Base-by-base conservation (phyloP, 2,113 vertebrate genomes). In the Rissa tridactyla region DNA sequence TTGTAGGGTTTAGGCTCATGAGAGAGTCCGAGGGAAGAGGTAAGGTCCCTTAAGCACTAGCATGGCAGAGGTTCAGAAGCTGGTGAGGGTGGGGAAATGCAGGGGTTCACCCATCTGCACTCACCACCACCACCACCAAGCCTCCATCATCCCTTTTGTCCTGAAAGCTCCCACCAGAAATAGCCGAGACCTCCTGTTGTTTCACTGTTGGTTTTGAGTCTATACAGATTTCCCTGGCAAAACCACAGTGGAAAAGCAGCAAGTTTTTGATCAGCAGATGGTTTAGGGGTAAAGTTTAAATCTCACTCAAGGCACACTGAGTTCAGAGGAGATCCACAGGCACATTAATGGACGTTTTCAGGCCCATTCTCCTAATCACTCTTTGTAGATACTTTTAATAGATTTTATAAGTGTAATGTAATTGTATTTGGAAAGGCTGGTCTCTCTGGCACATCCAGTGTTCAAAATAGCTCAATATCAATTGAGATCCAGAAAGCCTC, bases 171-270 rank as follows among this genome's bases (percentile, higher is more conserved):
- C 36, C 15, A n/a, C 42, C 52, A 51, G 19, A 60, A 51, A 36
- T 1, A 10, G 16, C 3, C 0, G 1, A n/a, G 8, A 30, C 16
- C 7, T 60, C 15, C 20, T 30, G 13, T 14, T 30, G 10, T 15
- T 58, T 86, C n/a, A 29, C 25, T 42, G 62, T 77, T 51, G 19
- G 9, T 77, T 66, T 58, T 25, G 23, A 13, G 19, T 58, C 20
- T 51, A 42, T 20, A 42, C 12, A 68, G n/a, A 25, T 30, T 60
- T 42, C 25, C 68, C 25, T 69, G 36, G 14, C 15, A 51, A 58
- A 68, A 34, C 8, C 6, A 22, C 44, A 42, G 3, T 9, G 9
- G 71, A 66, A 76, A 40, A 86, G 8, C 25, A 36, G 15, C 12
- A n/a, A 42, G 2, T 2, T 30, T 82, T 64, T 75, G 15, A 49